A percentile compares a stretch with the other conserved stretches of the same genome.
Evolutionary conservation across 2,113 vertebrate species (phyloP).

Genomic region (Sclerurus mexicanus): DNA sequence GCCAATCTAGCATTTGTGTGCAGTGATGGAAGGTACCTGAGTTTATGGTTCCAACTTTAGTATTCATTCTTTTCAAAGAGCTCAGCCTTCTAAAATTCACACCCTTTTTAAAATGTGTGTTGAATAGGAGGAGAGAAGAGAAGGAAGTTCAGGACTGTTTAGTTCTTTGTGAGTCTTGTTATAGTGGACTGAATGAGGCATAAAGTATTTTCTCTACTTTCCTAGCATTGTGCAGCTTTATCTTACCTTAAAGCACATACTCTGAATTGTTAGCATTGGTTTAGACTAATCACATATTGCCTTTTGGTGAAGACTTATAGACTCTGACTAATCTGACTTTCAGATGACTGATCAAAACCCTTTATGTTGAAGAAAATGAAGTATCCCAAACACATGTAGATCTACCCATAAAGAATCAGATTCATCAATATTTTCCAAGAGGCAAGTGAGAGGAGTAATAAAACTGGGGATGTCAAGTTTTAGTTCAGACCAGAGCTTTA

Average conservation of each 20-base stretch:
- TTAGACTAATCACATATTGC: neutral
- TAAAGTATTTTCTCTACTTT: neutral
- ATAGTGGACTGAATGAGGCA: neutral
- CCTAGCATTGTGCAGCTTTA: neutral
- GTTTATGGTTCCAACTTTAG: neutral
- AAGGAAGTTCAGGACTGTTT: neutral
- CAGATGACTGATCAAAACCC: neutral
- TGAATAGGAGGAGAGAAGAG: neutral
- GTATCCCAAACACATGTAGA: neutral
- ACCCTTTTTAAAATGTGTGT: neutral
- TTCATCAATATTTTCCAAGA: neutral
- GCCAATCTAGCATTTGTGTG: neutral
- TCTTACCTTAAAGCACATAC: neutral
- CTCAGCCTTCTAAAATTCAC: neutral
- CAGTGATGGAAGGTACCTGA: rapidly evolving
- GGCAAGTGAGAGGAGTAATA: neutral
- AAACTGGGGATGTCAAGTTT: neutral
- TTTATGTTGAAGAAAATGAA: neutral
- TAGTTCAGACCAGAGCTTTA: neutral
- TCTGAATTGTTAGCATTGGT: neutral
- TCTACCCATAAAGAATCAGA: neutral
- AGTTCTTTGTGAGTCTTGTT: neutral
- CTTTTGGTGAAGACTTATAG: neutral
- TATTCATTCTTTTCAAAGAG: neutral
- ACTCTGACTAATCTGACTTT: neutral